phyloP scores from a whole-genome alignment of 2,797 vertebrate species.

The Parambassis ranga region DNA sequence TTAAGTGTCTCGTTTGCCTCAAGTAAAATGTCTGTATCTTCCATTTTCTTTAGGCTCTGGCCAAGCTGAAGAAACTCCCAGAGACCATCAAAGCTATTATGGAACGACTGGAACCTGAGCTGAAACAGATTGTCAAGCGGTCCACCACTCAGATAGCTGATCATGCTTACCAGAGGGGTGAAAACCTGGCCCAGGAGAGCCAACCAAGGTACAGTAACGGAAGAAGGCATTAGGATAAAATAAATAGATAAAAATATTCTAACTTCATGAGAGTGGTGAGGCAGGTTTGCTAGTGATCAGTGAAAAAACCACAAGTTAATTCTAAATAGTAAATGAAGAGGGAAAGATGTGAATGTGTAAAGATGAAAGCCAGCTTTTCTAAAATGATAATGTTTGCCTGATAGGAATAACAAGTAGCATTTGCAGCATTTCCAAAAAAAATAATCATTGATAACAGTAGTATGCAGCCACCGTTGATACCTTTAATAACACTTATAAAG shows the following conservation, averaged over 20 bases:
- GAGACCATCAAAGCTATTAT: conserved; percentile 95
- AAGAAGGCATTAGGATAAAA: neutral
- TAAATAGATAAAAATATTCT: neutral
- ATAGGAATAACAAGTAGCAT: conserved; percentile 10
- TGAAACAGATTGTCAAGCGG: conserved; percentile 96
- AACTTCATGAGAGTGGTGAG: neutral
- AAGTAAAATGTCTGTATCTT: neutral
- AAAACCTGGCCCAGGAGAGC: conserved; percentile 89
- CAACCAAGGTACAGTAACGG: conserved; percentile 85
- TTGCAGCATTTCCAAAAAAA: conserved; percentile 22
- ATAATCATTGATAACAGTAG: conserved; percentile 12
- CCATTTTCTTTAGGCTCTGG: conserved; percentile 82
- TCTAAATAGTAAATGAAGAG: neutral
- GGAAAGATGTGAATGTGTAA: neutral
- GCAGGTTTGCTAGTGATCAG: no score
- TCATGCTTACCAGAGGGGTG: conserved; percentile 92
- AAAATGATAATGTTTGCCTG: conserved; percentile 18
- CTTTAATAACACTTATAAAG: conserved; percentile 24
- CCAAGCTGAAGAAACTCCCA: conserved; percentile 95
- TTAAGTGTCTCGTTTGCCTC: neutral
- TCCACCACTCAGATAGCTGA: conserved; percentile 99
- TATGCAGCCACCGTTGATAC: conserved; percentile 6
- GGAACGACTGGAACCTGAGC: conserved; percentile 93
- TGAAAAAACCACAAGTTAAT: conserved; percentile 1
- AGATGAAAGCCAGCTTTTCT: conserved; percentile 25